A percentile compares a stretch with the other conserved stretches of the same genome.
Evolutionary conservation across 2,888 invertebrate genomes (phyloP).

Genomic region (Dioctria rufipes): DNA sequence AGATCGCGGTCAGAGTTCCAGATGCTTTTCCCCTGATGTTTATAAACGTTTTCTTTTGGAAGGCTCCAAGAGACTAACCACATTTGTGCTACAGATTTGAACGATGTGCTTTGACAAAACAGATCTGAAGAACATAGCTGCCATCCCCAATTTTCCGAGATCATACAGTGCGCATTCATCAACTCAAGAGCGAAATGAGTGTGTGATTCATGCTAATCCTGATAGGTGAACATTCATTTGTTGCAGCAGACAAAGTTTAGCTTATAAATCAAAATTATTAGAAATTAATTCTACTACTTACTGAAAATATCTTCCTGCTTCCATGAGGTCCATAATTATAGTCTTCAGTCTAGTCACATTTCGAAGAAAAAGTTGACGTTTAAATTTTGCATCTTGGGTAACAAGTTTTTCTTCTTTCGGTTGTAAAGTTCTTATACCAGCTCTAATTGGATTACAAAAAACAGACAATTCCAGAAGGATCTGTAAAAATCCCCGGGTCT

Average conservation of each 20-base stretch:
- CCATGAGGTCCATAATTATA: conserved; percentile 90
- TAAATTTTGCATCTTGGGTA: conserved; percentile 95
- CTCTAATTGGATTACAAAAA: conserved; percentile 92
- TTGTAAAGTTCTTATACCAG: conserved; percentile 93
- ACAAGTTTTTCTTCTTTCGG: conserved; percentile 97
- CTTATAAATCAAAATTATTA: background rate
- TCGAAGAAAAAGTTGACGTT: conserved; percentile 92
- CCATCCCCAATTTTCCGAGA: too few species aligned
- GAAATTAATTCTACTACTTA: conserved; percentile 72
- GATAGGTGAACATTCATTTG: too few species aligned
- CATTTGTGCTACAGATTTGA: too few species aligned
- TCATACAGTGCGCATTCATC: too few species aligned
- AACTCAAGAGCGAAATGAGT: too few species aligned
- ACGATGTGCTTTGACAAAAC: too few species aligned
- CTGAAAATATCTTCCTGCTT: conserved; percentile 93
- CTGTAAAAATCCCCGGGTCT: conserved; percentile 61
- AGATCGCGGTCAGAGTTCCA: too few species aligned
- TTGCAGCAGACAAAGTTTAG: background rate
- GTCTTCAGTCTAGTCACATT: conserved; percentile 94
- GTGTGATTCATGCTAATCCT: too few species aligned
- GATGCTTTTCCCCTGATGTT: too few species aligned
- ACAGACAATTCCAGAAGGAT: conserved; percentile 93
- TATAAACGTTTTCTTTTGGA: too few species aligned
- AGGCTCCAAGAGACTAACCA: too few species aligned
- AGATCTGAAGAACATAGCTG: too few species aligned